A percentile compares a stretch with the other conserved stretches of the same genome.
Conservation (phyloP, 2,797 vertebrate species). For the Myotis myotis region DNA sequence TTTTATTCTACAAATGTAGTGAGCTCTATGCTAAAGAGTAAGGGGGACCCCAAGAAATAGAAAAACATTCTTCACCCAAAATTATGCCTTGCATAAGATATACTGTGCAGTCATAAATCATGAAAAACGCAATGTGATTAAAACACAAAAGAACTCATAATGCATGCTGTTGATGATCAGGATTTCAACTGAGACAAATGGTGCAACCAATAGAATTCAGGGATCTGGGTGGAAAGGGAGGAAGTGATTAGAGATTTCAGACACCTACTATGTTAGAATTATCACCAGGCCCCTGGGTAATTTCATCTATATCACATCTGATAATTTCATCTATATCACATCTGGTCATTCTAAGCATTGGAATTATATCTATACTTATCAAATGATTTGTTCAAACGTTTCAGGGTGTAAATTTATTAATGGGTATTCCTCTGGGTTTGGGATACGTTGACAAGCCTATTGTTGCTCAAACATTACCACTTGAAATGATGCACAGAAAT, state of each 20-base stretch:
- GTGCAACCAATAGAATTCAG: neutral
- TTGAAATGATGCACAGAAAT: neutral
- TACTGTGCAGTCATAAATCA: neutral
- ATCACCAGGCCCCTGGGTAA: neutral
- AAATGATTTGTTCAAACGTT: constrained; percentile 2
- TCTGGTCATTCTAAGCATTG: neutral
- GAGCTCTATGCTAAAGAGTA: neutral
- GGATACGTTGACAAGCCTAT: neutral
- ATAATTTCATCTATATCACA: neutral
- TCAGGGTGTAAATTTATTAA: neutral
- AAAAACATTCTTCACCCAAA: neutral
- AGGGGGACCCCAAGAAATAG: neutral
- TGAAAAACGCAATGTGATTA: neutral
- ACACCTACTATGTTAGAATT: neutral
- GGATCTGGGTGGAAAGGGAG: neutral
- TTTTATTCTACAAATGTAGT: neutral
- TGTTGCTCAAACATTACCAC: neutral
- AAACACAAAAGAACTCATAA: neutral
- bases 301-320: neutral
- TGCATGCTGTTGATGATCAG: neutral
- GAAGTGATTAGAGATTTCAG: neutral
- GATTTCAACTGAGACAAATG: neutral
- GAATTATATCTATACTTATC: neutral
- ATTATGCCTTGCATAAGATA: neutral
- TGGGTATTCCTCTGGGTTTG: neutral